These are phyloP conservation scores for Antennarius striatus DNA, from an alignment of 2,113 vertebrate species.

Conservation along the genomic window DNA sequence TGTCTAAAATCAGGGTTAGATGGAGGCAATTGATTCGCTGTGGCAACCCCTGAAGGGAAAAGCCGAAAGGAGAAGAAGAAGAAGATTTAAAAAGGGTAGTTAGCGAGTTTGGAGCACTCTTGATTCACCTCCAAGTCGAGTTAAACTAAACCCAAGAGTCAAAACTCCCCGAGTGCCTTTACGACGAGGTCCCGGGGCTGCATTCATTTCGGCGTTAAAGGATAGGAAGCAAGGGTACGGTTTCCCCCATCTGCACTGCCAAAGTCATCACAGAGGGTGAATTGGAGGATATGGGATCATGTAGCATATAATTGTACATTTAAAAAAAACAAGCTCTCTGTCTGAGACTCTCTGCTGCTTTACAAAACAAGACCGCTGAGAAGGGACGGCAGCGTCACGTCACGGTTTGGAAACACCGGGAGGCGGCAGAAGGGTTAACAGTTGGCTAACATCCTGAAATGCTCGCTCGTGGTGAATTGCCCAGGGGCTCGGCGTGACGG, in stretches of 20 bases:
- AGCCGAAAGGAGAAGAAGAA: too few species aligned
- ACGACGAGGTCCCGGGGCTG: conserved; percentile 22
- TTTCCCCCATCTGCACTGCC: conserved; percentile 44
- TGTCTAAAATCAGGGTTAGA: too few species aligned
- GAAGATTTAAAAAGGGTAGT: too few species aligned
- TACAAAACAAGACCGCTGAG: conserved; percentile 6
- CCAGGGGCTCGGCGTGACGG: conserved; percentile 28
- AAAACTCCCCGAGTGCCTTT: conserved; percentile 1
- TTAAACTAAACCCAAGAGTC: too few species aligned
- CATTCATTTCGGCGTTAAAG: conserved; percentile 21
- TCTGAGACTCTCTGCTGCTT: conserved; percentile 14
- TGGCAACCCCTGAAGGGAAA: too few species aligned
- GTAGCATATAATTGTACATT: conserved; percentile 51
- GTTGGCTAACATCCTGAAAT: conserved; percentile 37
- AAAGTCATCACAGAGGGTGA: conserved; percentile 49
- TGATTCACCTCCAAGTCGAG: too few species aligned
- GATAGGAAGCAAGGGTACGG: conserved; percentile 8
- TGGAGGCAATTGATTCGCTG: too few species aligned
- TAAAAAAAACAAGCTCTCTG: conserved; percentile 24
- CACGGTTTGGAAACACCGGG: conserved; percentile 11
- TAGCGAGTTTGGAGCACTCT: neutral
- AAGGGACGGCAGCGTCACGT: neutral
- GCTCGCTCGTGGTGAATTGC: conserved; percentile 51
- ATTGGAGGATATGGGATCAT: conserved; percentile 42
- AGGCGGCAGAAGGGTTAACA: conserved; percentile 33